Evolutionary conservation across 1,140 invertebrate genomes (phyloP), one percentile per base, ranked within the genome.

Genomic region (Meloidogyne exigua): DNA sequence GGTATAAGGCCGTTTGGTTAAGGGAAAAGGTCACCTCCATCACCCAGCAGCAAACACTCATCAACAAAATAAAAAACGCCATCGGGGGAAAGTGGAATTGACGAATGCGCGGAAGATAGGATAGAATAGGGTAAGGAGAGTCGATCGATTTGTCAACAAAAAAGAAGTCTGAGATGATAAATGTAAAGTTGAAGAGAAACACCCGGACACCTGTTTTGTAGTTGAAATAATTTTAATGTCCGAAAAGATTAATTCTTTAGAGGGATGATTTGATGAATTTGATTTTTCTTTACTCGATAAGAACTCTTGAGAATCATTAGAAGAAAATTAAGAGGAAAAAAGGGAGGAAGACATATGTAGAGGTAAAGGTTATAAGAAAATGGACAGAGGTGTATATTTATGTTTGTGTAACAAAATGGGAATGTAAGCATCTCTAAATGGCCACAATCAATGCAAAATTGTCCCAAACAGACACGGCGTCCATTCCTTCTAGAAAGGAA

Each of bases 71-170:
- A 21, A 67, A 67, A 21, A 67, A 67, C 65, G 32, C 25, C 65
- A 67, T 28, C 15, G 25, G 65, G n/a, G 39, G 15, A 68, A 12
- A 32, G 28, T 21, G 11, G 67, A 32, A 68, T 23, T 39, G 67
- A 26, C 65, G 44, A 68, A 76, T 57, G 65, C 44, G 57, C 26
- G 32, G 21, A 18, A n/a, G 74, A 39, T 26, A 42, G 44, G 36
- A 39, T 39, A 75, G 39, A 72, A 26, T 3, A 32, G 42, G 44
- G 69, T 39, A 57, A 57, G 49, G 49, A 57, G 18, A 57, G 18
- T 3, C 13, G 49, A 57, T 57, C 49, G 18, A 57, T 57, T 57
- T n/a, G 18, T 57, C 49, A 57, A n/a, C 49, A 12, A 57, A 57
- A n/a, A 57, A 57, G 1, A 57, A 57, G 49, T 57, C 18, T 57